A percentile compares a stretch with the other conserved stretches of the same genome.
These are phyloP conservation scores for Synanceia verrucosa DNA, from an alignment of 2,797 vertebrate genomes.

Conservation along the genomic window DNA sequence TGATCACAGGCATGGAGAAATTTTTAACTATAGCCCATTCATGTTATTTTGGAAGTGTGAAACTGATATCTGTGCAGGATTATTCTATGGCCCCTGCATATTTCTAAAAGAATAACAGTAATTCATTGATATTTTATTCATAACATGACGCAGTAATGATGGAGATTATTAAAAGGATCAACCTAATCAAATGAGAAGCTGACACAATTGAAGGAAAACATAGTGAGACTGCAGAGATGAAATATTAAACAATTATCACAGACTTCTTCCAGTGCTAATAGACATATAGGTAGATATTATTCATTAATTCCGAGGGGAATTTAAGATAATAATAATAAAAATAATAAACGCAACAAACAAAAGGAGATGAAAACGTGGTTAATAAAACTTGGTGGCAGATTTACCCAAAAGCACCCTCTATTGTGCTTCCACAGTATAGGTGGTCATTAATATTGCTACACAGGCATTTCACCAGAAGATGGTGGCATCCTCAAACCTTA, in stretches of 20 bases:
- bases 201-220: background rate
- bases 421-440: background rate
- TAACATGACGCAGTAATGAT: background rate
- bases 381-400: background rate
- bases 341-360: too few relatives aligned
- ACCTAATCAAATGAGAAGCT: background rate
- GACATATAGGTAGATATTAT: too few relatives aligned
- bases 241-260: background rate
- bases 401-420: background rate
- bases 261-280: too few relatives aligned
- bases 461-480: conserved; percentile 44
- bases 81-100: background rate
- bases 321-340: too few relatives aligned
- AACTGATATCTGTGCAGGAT: background rate
- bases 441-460: background rate
- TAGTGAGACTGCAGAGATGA: background rate
- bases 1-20: background rate
- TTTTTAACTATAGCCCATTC: background rate
- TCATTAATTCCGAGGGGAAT: too few relatives aligned
- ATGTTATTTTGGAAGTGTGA: background rate
- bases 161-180: background rate
- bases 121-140: background rate
- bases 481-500: conserved; percentile 48
- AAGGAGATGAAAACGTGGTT: too few relatives aligned
- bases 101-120: background rate